Percentiles rank a stretch among this genome's conserved stretches.
Evolutionary conservation across 2,888 invertebrate genomes (phyloP).

Genomic region (Bhutanitis thaidina): DNA sequence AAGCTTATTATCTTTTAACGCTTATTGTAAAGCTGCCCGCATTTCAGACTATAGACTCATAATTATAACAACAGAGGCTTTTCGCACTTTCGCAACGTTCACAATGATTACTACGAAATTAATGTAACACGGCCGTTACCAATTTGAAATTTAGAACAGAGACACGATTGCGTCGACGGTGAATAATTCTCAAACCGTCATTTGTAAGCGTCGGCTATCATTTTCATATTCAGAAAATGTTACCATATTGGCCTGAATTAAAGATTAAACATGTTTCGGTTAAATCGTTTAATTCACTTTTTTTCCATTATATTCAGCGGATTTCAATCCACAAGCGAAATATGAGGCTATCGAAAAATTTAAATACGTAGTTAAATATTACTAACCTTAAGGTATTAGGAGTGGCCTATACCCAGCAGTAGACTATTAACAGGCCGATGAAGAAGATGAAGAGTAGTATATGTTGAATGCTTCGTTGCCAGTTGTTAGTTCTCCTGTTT

Average conservation of each 20-base stretch:
- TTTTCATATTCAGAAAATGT: slow-evolving; percentile 60
- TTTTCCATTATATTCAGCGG: too few species aligned
- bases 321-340: too few species aligned
- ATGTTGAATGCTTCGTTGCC: too few species aligned
- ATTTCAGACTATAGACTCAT: not conserved
- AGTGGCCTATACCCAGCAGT: too few species aligned
- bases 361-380: too few species aligned
- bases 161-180: slow-evolving; percentile 48
- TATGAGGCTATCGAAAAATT: too few species aligned
- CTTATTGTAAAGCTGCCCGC: not conserved
- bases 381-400: too few species aligned
- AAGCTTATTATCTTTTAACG: not conserved
- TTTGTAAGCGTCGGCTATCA: slow-evolving; percentile 51
- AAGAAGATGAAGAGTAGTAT: too few species aligned
- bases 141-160: slow-evolving; percentile 68
- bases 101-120: slow-evolving; percentile 41
- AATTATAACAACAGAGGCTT: slow-evolving; percentile 10
- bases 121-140: slow-evolving; percentile 60
- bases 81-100: slow-evolving; percentile 28
- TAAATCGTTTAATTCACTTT: too few species aligned
- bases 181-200: slow-evolving; percentile 49
- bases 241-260: slow-evolving; percentile 31
- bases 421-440: too few species aligned
- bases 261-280: not conserved
- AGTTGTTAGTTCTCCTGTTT: too few species aligned